Evolutionary conservation across 2,888 invertebrate genomes (phyloP).

Genomic region (Tetheella fluctuosa): DNA sequence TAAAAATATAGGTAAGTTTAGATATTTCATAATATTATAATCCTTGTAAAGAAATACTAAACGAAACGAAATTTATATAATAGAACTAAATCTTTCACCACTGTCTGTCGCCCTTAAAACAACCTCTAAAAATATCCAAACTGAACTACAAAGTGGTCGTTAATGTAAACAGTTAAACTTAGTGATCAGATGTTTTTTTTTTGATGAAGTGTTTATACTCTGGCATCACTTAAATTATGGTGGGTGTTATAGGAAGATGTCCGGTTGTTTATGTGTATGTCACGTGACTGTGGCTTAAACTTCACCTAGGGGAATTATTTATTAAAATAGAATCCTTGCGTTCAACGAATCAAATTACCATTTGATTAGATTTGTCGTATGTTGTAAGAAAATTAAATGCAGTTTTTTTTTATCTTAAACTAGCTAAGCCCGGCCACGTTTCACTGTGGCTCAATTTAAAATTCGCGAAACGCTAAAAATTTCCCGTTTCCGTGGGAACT

Average conservation of each 20-base stretch:
- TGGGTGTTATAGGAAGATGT: constrained; percentile 1
- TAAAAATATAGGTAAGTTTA: no score
- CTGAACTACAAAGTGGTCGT: constrained; percentile 39
- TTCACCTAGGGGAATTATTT: neutral
- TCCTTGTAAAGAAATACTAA: no score
- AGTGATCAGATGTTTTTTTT: constrained; percentile 32
- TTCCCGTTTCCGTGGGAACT: no score
- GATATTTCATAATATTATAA: no score
- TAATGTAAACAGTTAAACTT: constrained; percentile 41
- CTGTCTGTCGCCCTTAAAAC: constrained; percentile 13
- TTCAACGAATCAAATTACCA: no score
- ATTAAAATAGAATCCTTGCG: neutral
- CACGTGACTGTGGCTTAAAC: neutral
- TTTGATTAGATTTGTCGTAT: no score
- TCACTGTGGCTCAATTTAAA: no score
- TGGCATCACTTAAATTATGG: constrained; percentile 1
- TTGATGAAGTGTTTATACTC: constrained; percentile 36
- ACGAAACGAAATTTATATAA: neutral
- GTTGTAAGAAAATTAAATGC: no score
- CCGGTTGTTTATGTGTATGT: neutral
- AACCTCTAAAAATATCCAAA: constrained; percentile 44
- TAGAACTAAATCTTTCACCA: constrained; percentile 12
- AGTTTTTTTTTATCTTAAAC: no score
- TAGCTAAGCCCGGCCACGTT: no score
- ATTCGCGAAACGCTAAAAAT: no score